Evolutionary conservation across 1,140 invertebrate genomes (phyloP).

Genomic region (Drosophila jambulina): DNA sequence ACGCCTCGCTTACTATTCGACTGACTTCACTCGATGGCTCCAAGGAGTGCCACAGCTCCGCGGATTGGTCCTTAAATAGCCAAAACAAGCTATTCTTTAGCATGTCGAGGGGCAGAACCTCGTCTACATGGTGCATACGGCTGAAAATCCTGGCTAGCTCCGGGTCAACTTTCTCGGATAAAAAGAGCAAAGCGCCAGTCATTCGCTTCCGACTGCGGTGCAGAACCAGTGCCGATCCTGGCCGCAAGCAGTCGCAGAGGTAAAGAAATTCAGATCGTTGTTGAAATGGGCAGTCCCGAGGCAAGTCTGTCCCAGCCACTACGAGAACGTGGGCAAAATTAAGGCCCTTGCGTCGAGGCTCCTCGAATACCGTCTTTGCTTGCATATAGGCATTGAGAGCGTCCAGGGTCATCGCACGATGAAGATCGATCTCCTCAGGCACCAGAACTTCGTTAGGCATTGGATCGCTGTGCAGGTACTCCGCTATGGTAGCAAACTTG

Average conservation of each 20-base stretch:
- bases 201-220: slow-evolving; percentile 28
- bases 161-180: slow-evolving; percentile 13
- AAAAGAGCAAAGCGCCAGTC: slow-evolving; percentile 31
- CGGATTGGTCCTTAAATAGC: slow-evolving; percentile 15
- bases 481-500: slow-evolving; percentile 3
- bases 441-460: background rate
- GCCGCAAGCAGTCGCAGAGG: slow-evolving; percentile 53
- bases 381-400: slow-evolving; percentile 16
- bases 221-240: slow-evolving; percentile 38
- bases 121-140: slow-evolving; percentile 47
- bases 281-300: background rate
- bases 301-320: slow-evolving; percentile 23
- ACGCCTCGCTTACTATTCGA: slow-evolving; percentile 19
- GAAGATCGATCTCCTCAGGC: slow-evolving; percentile 21
- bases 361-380: background rate
- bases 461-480: slow-evolving; percentile 18
- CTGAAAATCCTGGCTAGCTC: slow-evolving; percentile 8
- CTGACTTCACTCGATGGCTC: slow-evolving; percentile 2
- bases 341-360: background rate
- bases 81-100: slow-evolving; percentile 17
- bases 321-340: slow-evolving; percentile 42
- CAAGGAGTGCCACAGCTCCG: slow-evolving; percentile 38
- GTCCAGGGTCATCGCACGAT: slow-evolving; percentile 35
- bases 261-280: slow-evolving; percentile 52
- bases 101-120: slow-evolving; percentile 24